Conservation (phyloP, 2,113 vertebrate genomes). For the Carlito syrichta region DNA sequence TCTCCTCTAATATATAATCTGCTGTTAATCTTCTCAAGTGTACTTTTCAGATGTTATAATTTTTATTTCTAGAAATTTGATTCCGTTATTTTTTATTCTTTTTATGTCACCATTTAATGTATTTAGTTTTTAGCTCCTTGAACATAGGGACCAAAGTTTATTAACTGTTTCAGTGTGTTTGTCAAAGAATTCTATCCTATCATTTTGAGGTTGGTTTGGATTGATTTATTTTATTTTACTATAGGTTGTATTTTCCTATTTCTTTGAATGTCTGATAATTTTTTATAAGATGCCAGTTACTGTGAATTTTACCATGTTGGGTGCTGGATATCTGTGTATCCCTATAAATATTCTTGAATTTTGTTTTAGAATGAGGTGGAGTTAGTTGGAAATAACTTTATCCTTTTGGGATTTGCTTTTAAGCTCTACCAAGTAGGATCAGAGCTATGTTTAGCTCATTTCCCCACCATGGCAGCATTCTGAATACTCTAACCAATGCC, state of each 20-base stretch:
- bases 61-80: constrained; percentile 19
- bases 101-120: background rate
- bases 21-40: background rate
- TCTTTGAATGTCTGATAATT: background rate
- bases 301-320: background rate
- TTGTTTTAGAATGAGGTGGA: background rate
- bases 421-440: background rate
- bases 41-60: constrained; percentile 9
- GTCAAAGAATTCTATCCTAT: background rate
- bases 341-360: background rate
- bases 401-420: background rate
- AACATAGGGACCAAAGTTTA: background rate
- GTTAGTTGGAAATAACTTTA: background rate
- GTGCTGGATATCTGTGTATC: background rate
- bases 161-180: background rate
- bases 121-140: background rate
- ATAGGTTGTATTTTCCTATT: background rate
- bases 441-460: background rate
- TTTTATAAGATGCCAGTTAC: background rate
- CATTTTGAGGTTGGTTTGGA: background rate
- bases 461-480: background rate
- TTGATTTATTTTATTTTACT: background rate
- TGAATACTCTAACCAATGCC: background rate
- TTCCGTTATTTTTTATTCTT: background rate
- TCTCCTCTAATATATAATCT: background rate